These are phyloP conservation scores for Drosophila ironensis DNA, from an alignment of 1,140 invertebrate genomes.

Conservation along the genomic window DNA sequence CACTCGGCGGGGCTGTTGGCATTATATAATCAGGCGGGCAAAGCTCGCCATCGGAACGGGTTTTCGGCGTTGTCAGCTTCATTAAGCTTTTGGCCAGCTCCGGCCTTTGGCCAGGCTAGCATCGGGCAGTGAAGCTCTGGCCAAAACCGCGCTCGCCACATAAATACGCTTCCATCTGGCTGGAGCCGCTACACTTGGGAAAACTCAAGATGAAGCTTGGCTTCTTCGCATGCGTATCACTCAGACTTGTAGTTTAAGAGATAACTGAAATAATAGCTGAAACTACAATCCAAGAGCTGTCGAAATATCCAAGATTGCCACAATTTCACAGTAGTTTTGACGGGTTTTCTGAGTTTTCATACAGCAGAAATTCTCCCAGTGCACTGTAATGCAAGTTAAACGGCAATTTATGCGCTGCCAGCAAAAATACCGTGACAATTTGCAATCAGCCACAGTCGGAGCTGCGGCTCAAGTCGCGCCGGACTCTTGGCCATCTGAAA, in stretches of 20 bases:
- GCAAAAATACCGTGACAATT: constrained; percentile 79
- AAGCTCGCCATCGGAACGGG: constrained; percentile 34
- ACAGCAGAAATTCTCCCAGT: neutral
- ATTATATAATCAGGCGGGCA: constrained; percentile 46
- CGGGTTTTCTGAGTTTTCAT: too few species aligned
- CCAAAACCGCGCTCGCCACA: constrained; percentile 40
- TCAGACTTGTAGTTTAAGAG: too few species aligned
- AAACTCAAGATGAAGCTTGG: neutral
- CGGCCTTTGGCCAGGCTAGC: neutral
- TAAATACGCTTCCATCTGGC: constrained; percentile 49
- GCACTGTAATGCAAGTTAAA: constrained; percentile 57
- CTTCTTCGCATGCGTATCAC: too few species aligned
- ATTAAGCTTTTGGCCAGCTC: constrained; percentile 55
- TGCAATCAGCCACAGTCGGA: constrained; percentile 63
- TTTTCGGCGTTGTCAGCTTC: constrained; percentile 49
- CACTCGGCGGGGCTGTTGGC: constrained; percentile 10
- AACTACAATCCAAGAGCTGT: too few species aligned
- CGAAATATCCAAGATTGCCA: too few species aligned
- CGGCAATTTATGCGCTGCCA: constrained; percentile 76
- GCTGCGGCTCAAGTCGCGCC: constrained; percentile 18
- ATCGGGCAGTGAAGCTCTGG: constrained; percentile 14
- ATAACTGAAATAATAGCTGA: too few species aligned
- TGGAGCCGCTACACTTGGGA: neutral
- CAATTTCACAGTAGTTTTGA: too few species aligned
- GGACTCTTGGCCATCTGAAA: constrained; percentile 16